Evolutionary conservation across 2,888 invertebrate genomes (phyloP), one percentile per base, ranked within the genome.

Genomic region (Sepiola atlantica): DNA sequence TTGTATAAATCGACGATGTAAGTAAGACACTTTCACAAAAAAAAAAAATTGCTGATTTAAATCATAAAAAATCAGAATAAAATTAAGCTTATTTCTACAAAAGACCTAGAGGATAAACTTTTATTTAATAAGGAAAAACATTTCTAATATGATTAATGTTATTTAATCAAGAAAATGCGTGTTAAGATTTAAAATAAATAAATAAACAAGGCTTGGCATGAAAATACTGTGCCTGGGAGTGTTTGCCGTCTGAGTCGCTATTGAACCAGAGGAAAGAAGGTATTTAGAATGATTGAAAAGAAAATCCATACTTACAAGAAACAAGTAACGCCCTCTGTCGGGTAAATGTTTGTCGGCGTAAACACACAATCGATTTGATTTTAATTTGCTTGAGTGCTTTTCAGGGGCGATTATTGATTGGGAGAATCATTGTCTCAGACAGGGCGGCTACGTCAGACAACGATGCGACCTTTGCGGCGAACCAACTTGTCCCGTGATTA

Each of bases 321-420:
- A 28, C 77, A 24, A 77, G 77, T 24, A 77, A n/a, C 77, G 77
- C 77, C 77, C 77, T 77, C 77, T 77, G 77, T 28, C 77, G 77
- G 77, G 10, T n/a, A 77, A 77, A n/a, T 77, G 77, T 77, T 28
- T 77, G 77, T n/a, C 28, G 24, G 28, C 10, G 77, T 77, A 77
- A 77, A 77, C 77, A 77, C 28, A 77, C 45, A 77, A 77, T 77
- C n/a, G 77, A n/a, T 14, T 77, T 77, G 28, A 77, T 77, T 77
- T 77, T 77, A 77, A 77, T 77, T 77, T 77, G 77, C 77, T 24
- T 77, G 77, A 77, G 77, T 77, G 77, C 77, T 77, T 77, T 45
- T 77, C 28, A 77, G 77, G 77, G 77, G 28, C 77, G 77, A 77
- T 77, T n/a, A 77, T 77, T 77, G 77, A 77, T 77, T 77, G 77